Conservation (phyloP, 2,888 invertebrate species). For the Oscheius onirici region DNA sequence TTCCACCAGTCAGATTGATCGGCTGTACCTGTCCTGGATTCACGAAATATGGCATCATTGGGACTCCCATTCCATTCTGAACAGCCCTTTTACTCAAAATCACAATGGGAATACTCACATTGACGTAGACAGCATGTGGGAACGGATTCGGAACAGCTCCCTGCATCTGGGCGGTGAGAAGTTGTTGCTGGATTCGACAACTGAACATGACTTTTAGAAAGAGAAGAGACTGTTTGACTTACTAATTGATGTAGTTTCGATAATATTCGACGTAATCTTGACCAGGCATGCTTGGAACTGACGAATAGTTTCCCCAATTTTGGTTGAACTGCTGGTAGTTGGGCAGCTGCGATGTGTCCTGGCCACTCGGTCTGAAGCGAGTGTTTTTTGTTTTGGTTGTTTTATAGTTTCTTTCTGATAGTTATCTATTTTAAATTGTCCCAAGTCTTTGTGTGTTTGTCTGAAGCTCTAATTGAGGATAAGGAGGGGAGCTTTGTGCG, state of each 20-base stretch:
- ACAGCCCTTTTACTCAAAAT: neutral
- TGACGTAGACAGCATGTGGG: slow-evolving; percentile 32
- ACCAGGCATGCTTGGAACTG: slow-evolving; percentile 1
- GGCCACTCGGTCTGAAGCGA: neutral
- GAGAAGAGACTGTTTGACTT: neutral
- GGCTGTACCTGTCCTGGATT: slow-evolving; percentile 18
- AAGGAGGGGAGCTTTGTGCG: too few species aligned
- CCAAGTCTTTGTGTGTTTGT: too few species aligned
- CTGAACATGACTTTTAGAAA: slow-evolving; percentile 14
- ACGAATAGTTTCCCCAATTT: neutral
- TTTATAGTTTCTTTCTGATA: too few species aligned
- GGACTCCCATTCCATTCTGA: slow-evolving; percentile 27
- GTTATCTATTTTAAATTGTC: too few species aligned
- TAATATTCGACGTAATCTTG: slow-evolving; percentile 18
- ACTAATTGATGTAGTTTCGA: slow-evolving; percentile 31
- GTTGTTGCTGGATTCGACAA: slow-evolving; percentile 11
- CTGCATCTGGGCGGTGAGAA: neutral
- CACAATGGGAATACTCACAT: slow-evolving; percentile 1
- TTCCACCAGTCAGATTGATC: slow-evolving; percentile 26
- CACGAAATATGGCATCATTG: slow-evolving; percentile 22
- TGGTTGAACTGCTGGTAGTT: neutral
- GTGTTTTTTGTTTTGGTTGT: neutral
- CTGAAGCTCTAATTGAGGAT: too few species aligned
- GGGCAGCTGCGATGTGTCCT: neutral
- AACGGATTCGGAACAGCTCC: slow-evolving; percentile 22